Base-by-base conservation (phyloP, 2,888 invertebrate genomes). In the Sturmia bella region DNA sequence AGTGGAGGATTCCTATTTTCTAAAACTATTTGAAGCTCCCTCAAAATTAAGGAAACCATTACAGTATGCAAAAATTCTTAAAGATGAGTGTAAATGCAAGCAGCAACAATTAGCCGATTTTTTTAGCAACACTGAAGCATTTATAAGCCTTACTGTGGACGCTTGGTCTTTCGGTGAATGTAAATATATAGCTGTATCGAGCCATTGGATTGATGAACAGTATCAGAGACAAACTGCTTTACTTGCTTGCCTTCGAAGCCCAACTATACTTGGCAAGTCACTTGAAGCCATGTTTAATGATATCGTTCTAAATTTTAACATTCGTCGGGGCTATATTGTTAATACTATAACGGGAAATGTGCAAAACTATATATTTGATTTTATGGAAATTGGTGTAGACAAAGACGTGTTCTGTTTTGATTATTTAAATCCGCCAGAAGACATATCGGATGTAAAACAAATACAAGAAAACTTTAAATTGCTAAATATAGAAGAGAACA, bases 81-180 rank as follows among this genome's bases (percentile, higher is more conserved):
- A 21, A 37, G 74, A 80, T 24, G 48, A 74, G 19, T 80, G 80
- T 57, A 74, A 80, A 56, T 80, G 69, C 15, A 80, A 80, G 32
- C 61, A 69, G 41, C 9, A 69, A 13, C 43, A 73, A 27, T 21
- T 80, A 4, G 48, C 41, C 3, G 63, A 80, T 32, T 52, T 37
- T 41, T 80, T 80, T 50, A 64, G n/a, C 13, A 39, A 41, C 17
- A 45, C 48, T 13, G 32, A 48, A 24, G n/a, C 56, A 37, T 74
- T 32, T 21, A 41, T 74, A 0, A 74, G 80, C 9, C 32, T 56
- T 50, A 56, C 80, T 0, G 12, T 17, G 0, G 80, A 80, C 39
- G 41, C 24, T 0, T 80, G 74, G 74, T 41, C 48, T 11, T 74
- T 74, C 50, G 56, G 48, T 12, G 63, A 61, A 6, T 63, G 12